phyloP scores from a whole-genome alignment of 2,888 invertebrate species.

The Pandemis cinnamomeana region DNA sequence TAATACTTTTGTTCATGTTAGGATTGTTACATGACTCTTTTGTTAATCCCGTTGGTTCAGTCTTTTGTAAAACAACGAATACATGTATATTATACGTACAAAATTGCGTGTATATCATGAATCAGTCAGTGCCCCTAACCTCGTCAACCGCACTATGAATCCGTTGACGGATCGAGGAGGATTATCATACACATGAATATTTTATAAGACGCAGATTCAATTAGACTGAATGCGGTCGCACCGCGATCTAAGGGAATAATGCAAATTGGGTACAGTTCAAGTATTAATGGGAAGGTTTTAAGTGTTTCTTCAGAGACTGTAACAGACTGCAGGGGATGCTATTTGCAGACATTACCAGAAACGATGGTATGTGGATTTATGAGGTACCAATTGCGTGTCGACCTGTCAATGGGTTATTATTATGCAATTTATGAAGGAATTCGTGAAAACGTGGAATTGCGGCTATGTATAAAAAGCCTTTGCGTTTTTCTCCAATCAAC shows the following conservation, averaged over 20 bases:
- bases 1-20: not conserved
- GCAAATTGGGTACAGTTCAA: conserved; percentile 28
- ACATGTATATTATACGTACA: not conserved
- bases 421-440: no score
- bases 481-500: no score
- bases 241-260: conserved; percentile 54
- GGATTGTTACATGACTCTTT: no score
- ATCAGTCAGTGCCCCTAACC: conserved; percentile 4
- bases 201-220: conserved; percentile 80
- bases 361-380: no score
- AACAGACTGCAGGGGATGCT: not conserved
- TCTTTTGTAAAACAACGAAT: not conserved
- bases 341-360: no score
- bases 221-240: conserved; percentile 61
- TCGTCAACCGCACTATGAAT: conserved; percentile 55
- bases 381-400: no score
- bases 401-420: no score
- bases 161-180: conserved; percentile 59
- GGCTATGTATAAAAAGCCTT: no score
- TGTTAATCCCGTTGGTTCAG: no score
- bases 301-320: not conserved
- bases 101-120: not conserved
- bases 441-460: no score
- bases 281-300: not conserved
- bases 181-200: conserved; percentile 83